Evolutionary conservation across 2,888 invertebrate genomes (phyloP).

Genomic region (Tenodera sinensis): DNA sequence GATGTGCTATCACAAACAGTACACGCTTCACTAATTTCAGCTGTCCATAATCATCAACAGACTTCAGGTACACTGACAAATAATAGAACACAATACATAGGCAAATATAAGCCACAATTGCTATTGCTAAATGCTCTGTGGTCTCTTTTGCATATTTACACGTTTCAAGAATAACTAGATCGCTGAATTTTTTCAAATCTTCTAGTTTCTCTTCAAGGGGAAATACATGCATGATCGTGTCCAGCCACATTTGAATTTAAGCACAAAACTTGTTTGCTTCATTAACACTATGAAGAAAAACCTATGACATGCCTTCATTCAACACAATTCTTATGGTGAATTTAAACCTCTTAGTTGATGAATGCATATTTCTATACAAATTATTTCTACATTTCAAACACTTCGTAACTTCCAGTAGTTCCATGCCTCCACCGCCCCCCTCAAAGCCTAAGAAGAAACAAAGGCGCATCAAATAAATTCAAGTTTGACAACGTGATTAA

Average conservation of each 20-base stretch:
- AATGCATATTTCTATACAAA: background rate
- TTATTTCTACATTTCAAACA: background rate
- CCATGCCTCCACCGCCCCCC: background rate
- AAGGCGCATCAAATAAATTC: background rate
- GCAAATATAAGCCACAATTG: slow-evolving; percentile 51
- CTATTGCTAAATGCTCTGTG: slow-evolving; percentile 54
- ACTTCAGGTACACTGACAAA: slow-evolving; percentile 43
- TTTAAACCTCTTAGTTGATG: background rate
- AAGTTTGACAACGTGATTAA: no score
- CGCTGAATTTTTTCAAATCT: slow-evolving; percentile 20
- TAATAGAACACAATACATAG: slow-evolving; percentile 50
- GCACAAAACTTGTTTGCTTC: background rate
- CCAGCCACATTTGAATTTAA: background rate
- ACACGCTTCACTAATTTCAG: slow-evolving; percentile 58
- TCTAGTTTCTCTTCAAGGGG: slow-evolving; percentile 19
- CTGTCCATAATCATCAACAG: slow-evolving; percentile 44
- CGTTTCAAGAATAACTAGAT: slow-evolving; percentile 28
- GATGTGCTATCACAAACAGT: slow-evolving; percentile 87
- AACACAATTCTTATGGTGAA: background rate
- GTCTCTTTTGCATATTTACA: slow-evolving; percentile 48
- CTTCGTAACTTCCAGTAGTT: background rate
- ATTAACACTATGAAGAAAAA: background rate
- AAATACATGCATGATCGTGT: slow-evolving; percentile 1
- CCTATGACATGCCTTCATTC: background rate
- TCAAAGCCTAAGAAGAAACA: background rate